Conservation (phyloP, 2,888 invertebrate genomes). For the Yponomeuta sedellus region DNA sequence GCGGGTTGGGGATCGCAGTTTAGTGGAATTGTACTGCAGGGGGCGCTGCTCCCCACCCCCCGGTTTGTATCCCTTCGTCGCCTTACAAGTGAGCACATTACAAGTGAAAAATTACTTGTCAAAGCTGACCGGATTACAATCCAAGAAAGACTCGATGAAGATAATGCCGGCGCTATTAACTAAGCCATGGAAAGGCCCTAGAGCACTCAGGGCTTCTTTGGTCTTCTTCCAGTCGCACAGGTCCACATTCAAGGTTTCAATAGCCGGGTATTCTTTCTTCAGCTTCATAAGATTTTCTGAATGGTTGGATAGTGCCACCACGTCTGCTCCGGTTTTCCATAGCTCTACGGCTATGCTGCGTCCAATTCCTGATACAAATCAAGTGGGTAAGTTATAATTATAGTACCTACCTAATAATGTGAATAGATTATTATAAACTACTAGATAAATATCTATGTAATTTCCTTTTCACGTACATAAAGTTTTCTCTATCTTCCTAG, state of each 20-base stretch:
- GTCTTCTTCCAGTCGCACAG: slow-evolving; percentile 85
- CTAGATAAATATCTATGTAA: no score
- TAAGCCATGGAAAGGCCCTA: slow-evolving; percentile 84
- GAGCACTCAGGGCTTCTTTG: slow-evolving; percentile 64
- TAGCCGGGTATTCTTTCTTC: slow-evolving; percentile 74
- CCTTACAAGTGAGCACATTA: no score
- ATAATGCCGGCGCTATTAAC: slow-evolving; percentile 93
- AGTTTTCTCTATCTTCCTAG: no score
- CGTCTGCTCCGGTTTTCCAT: slow-evolving; percentile 80
- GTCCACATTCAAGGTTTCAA: slow-evolving; percentile 81
- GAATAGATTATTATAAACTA: not conserved
- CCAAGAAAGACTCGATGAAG: slow-evolving; percentile 80
- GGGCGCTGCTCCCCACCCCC: no score
- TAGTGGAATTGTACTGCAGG: no score
- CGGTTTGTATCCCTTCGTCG: no score
- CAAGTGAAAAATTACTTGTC: slow-evolving; percentile 74
- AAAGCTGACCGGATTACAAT: slow-evolving; percentile 81
- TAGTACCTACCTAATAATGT: slow-evolving; percentile 43
- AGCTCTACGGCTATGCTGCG: slow-evolving; percentile 81
- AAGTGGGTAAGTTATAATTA: slow-evolving; percentile 3
- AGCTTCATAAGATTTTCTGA: slow-evolving; percentile 78
- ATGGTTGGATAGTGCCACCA: slow-evolving; percentile 84
- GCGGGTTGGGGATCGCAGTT: no score
- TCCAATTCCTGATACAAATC: slow-evolving; percentile 77
- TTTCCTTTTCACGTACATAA: no score